phyloP scores from a whole-genome alignment of 2,888 invertebrate genomes.

The Epsilonema sp. region DNA sequence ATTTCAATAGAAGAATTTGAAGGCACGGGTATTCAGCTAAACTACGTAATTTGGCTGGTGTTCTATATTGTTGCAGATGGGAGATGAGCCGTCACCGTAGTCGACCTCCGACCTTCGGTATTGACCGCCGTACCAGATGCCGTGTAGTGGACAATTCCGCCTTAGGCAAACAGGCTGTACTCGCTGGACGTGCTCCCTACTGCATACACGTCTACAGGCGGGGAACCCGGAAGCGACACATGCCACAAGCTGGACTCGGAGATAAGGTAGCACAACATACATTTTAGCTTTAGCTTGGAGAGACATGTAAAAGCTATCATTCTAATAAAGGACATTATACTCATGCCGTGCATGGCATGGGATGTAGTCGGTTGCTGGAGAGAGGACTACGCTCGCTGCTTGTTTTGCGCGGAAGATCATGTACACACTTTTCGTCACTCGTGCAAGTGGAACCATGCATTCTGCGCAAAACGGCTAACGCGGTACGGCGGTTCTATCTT shows the following conservation, averaged over 20 bases:
- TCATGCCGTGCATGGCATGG: too few species aligned
- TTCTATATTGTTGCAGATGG: neutral
- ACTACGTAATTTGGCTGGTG: neutral
- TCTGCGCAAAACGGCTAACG: too few species aligned
- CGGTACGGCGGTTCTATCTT: too few species aligned
- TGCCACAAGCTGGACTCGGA: conserved; percentile 24
- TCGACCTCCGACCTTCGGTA: conserved; percentile 21
- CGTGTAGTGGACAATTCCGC: conserved; percentile 88
- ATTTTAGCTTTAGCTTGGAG: too few species aligned
- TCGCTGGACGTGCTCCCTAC: conserved; percentile 74
- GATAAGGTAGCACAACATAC: conserved; percentile 16
- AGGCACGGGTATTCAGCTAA: neutral
- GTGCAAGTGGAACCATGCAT: too few species aligned
- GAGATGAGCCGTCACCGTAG: conserved; percentile 14
- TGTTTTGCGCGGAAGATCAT: too few species aligned
- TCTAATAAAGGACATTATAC: too few species aligned
- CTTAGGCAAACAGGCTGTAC: conserved; percentile 79
- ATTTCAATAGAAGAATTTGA: neutral
- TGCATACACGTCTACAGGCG: conserved; percentile 81
- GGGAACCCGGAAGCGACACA: conserved; percentile 30
- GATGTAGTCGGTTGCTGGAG: too few species aligned
- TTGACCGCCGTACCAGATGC: conserved; percentile 19
- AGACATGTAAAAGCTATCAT: too few species aligned
- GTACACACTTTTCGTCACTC: too few species aligned
- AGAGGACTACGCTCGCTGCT: too few species aligned